Percentiles rank a stretch among this genome's conserved stretches.
Conservation (phyloP, 35 echinoderm and acorn worm genomes). For the Patiria miniata region DNA sequence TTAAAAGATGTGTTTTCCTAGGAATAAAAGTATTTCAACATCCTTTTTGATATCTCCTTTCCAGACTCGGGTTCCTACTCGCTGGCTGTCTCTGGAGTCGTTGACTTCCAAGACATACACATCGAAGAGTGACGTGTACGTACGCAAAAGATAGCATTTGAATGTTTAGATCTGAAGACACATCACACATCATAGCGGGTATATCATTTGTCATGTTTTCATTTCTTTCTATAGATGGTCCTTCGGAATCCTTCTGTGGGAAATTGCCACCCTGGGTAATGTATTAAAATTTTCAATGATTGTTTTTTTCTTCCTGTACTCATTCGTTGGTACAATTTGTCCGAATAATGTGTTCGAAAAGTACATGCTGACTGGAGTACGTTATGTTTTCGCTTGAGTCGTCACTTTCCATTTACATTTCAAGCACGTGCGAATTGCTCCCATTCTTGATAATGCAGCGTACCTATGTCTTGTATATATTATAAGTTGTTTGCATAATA, state of each 20-base stretch:
- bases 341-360: not conserved
- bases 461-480: not conserved
- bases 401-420: not conserved
- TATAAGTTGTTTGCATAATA: not conserved
- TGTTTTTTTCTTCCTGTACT: not conserved
- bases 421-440: not conserved
- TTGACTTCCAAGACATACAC: not conserved
- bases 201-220: not conserved
- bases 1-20: no score
- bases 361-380: no score
- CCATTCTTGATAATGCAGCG: not conserved
- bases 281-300: not conserved
- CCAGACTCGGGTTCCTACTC: not conserved
- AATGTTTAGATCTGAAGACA: not conserved
- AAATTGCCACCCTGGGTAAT: slow-evolving; percentile 6
- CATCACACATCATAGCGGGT: not conserved
- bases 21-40: no score
- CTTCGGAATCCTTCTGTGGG: slow-evolving; percentile 31
- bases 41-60: no score
- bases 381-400: not conserved
- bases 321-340: not conserved
- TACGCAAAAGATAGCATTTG: not conserved
- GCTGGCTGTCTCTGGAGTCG: slow-evolving; percentile 10
- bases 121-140: slow-evolving; percentile 21
- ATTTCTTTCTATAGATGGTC: not conserved